Conservation (phyloP, 2,113 vertebrate species). For the Psammodynastes pulverulentus region DNA sequence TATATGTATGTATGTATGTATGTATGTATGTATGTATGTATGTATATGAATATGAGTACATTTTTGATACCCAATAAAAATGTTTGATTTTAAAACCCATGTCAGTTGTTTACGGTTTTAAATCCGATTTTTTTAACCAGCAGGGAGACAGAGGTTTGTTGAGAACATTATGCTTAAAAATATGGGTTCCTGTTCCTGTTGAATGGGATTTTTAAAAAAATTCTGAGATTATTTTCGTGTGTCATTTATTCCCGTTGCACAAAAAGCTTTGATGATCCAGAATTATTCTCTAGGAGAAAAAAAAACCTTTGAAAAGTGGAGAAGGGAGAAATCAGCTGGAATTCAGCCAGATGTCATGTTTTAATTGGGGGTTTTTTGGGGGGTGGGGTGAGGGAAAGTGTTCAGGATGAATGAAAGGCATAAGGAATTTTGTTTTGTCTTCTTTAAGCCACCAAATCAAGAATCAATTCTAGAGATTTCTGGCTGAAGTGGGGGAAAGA, state of each 20-base stretch:
- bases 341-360: not conserved
- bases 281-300: not conserved
- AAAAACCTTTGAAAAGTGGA: not conserved
- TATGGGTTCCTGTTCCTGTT: not conserved
- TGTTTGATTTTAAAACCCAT: not conserved
- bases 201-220: not conserved
- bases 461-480: not conserved
- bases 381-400: not conserved
- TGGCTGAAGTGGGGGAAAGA: not conserved
- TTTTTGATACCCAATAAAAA: not conserved
- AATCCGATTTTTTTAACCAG: not conserved
- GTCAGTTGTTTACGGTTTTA: not conserved
- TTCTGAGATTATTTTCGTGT: fast-evolving
- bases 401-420: not conserved
- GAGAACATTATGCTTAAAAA: not conserved
- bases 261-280: not conserved
- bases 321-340: not conserved
- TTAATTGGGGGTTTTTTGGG: not conserved
- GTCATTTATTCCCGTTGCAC: not conserved
- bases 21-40: no score
- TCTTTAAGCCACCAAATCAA: not conserved
- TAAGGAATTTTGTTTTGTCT: not conserved
- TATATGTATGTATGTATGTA: not conserved
- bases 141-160: not conserved
- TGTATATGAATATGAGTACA: not conserved